These are phyloP conservation scores for Philotrypesis tridentata DNA, from an alignment of 1,140 invertebrate genomes.

Conservation along the genomic window DNA sequence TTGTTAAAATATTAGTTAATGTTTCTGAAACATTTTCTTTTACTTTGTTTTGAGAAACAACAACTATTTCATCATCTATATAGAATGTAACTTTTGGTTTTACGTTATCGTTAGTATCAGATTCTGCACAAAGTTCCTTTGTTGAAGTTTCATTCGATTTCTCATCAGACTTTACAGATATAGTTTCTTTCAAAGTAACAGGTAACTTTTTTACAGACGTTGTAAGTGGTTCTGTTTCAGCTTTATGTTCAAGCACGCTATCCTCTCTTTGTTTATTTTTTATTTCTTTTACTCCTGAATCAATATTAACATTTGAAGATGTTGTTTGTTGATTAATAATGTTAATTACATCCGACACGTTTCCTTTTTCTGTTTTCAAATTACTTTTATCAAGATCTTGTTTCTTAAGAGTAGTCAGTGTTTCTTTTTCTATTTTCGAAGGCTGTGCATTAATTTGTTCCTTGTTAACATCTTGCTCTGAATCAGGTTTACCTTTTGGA, in stretches of 20 bases:
- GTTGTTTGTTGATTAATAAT: neutral
- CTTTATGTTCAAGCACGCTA: neutral
- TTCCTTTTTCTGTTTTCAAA: neutral
- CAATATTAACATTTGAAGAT: neutral
- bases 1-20: conserved; percentile 37
- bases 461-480: neutral
- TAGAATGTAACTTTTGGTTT: conserved; percentile 43
- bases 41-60: conserved; percentile 33
- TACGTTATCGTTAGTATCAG: neutral
- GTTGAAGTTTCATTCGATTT: conserved; percentile 8
- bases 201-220: neutral
- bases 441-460: conserved; percentile 24
- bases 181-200: neutral
- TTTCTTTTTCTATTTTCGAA: conserved; percentile 9
- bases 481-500: neutral
- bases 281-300: neutral
- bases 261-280: neutral
- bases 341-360: neutral
- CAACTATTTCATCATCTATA: conserved; percentile 48
- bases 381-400: neutral
- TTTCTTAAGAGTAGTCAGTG: too few relatives aligned
- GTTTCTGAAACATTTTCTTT: conserved; percentile 46
- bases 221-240: neutral
- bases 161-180: neutral
- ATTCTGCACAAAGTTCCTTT: conserved; percentile 1